Evolutionary conservation across 1,140 invertebrate species (phyloP).

Genomic region (Himalopsyche phryganea): DNA sequence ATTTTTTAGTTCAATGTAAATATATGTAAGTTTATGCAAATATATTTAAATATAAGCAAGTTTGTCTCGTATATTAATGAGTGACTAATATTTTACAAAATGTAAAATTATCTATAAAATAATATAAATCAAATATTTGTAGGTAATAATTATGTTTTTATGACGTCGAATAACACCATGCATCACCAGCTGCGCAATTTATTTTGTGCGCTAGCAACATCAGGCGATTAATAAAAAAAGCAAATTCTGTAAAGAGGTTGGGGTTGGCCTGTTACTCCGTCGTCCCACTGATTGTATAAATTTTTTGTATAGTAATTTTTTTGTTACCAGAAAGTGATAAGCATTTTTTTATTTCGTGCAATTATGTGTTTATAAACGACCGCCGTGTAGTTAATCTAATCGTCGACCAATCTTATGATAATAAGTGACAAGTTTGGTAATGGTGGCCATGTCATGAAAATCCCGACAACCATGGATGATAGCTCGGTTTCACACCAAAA

Average conservation of each 20-base stretch:
- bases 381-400: slow-evolving; percentile 11
- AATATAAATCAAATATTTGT: too few species aligned
- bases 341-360: slow-evolving; percentile 4
- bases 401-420: slow-evolving; percentile 25
- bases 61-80: too few species aligned
- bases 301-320: slow-evolving; percentile 18
- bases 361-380: slow-evolving; percentile 20
- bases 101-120: too few species aligned
- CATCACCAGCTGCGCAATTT: background rate
- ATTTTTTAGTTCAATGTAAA: too few species aligned
- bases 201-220: background rate
- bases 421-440: slow-evolving; percentile 51
- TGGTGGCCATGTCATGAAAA: slow-evolving; percentile 75
- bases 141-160: too few species aligned
- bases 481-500: slow-evolving; percentile 70
- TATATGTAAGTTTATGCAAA: too few species aligned
- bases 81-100: too few species aligned
- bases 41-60: too few species aligned
- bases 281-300: slow-evolving; percentile 18
- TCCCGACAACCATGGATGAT: slow-evolving; percentile 68
- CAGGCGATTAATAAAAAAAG: slow-evolving; percentile 9
- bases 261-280: slow-evolving; percentile 25
- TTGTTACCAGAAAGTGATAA: slow-evolving; percentile 14
- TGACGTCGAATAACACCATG: too few species aligned
- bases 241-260: slow-evolving; percentile 25